A percentile compares a stretch with the other conserved stretches of the same genome.
Evolutionary conservation across 2,113 vertebrate species (phyloP).

Genomic region (Eolophus roseicapilla): DNA sequence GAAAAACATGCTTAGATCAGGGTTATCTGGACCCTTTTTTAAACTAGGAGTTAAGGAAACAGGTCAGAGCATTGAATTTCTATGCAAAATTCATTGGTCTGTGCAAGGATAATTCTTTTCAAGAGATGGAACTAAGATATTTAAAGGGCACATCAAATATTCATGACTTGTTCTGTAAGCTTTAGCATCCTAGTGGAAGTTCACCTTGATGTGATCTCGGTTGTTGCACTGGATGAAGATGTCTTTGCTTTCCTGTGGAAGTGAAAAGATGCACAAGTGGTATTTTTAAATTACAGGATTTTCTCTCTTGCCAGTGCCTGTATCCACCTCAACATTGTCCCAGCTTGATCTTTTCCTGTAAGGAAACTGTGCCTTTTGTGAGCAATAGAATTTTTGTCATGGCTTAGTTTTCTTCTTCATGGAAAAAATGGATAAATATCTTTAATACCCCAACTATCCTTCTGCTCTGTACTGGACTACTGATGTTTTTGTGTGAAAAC

Average conservation of each 20-base stretch:
- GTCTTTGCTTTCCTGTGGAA: not conserved
- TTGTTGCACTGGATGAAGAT: slow-evolving; percentile 9
- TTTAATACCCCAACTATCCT: not conserved
- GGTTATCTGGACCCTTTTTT: not conserved
- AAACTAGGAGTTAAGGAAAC: not conserved
- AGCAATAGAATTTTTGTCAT: not conserved
- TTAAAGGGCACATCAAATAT: slow-evolving; percentile 61
- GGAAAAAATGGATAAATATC: not conserved
- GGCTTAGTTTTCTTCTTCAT: not conserved
- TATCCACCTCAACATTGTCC: not conserved
- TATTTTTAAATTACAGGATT: not conserved
- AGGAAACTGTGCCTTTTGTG: not conserved
- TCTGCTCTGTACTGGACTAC: not conserved
- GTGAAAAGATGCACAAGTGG: not conserved
- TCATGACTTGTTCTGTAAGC: slow-evolving; percentile 36
- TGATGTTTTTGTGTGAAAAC: not conserved
- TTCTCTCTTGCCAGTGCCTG: not conserved
- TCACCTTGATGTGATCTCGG: slow-evolving; percentile 30
- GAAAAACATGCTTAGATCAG: not conserved
- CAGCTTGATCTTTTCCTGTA: not conserved
- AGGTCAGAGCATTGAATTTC: not conserved
- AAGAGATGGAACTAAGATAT: slow-evolving; percentile 24
- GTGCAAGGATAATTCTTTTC: slow-evolving; percentile 38
- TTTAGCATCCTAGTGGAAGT: slow-evolving; percentile 4
- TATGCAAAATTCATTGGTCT: slow-evolving; percentile 24